Conservation (phyloP, 2,113 vertebrate species). For the Podarcis cretensis region DNA sequence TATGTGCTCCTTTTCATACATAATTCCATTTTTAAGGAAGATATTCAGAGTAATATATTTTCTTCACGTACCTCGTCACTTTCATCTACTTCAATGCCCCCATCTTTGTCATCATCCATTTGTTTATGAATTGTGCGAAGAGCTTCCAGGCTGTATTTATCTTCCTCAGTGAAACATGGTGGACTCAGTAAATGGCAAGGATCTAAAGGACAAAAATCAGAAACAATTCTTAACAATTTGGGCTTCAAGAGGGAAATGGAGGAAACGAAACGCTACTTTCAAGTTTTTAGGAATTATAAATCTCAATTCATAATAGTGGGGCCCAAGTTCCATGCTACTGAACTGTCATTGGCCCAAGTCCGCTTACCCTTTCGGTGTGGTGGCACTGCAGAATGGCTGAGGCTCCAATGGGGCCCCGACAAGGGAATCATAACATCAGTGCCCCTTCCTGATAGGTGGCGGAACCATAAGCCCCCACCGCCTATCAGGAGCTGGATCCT, state of each 20-base stretch:
- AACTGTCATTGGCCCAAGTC: background rate
- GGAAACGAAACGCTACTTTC: background rate
- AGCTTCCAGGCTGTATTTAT: constrained; percentile 93
- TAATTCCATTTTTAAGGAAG: background rate
- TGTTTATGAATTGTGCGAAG: constrained; percentile 97
- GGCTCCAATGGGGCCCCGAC: too few species aligned
- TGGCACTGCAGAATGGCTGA: too few species aligned
- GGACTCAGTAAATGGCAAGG: constrained; percentile 88
- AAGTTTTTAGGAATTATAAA: background rate
- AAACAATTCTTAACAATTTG: constrained; percentile 25
- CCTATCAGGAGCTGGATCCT: too few species aligned
- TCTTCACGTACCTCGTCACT: constrained; percentile 91
- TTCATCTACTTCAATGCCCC: constrained; percentile 97
- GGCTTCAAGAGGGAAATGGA: background rate
- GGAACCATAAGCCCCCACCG: too few species aligned
- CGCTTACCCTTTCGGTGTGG: too few species aligned
- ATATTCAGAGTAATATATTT: background rate
- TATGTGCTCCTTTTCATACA: background rate
- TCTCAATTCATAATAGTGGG: background rate
- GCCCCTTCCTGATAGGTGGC: too few species aligned
- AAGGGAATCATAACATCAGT: too few species aligned
- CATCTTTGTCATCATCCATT: constrained; percentile 98
- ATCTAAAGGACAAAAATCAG: constrained; percentile 74
- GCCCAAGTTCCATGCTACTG: background rate
- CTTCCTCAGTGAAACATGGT: constrained; percentile 91